phyloP scores from a whole-genome alignment of 2,888 invertebrate genomes.

The Lithosia quadra region DNA sequence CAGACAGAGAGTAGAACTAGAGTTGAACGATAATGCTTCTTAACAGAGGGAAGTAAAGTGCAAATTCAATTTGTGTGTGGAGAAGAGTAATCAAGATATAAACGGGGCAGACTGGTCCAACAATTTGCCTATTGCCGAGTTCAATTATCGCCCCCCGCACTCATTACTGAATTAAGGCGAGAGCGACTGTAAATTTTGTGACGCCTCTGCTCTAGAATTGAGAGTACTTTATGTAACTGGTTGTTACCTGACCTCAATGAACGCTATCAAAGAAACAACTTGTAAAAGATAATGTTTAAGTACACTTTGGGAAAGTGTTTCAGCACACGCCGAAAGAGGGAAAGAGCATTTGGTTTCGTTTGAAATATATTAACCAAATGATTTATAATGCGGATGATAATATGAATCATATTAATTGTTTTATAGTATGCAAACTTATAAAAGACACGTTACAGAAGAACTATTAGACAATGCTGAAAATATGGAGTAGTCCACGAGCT shows the following conservation, averaged over 20 bases:
- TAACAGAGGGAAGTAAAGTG: slow-evolving; percentile 58
- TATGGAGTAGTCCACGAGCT: no score
- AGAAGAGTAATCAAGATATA: slow-evolving; percentile 60
- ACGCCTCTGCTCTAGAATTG: slow-evolving; percentile 78
- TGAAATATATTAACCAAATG: background rate
- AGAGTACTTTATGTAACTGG: slow-evolving; percentile 67
- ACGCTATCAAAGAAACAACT: slow-evolving; percentile 36
- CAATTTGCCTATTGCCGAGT: slow-evolving; percentile 86
- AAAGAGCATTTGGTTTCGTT: background rate
- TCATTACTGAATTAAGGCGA: slow-evolving; percentile 85
- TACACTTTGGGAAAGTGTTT: background rate
- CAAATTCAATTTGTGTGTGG: slow-evolving; percentile 47
- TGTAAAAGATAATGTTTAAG: slow-evolving; percentile 1
- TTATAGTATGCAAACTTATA: background rate
- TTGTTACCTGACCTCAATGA: slow-evolving; percentile 62
- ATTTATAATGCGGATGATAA: background rate
- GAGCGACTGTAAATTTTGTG: slow-evolving; percentile 79
- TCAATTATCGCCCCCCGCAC: slow-evolving; percentile 86
- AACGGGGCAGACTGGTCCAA: slow-evolving; percentile 71
- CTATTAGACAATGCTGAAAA: background rate
- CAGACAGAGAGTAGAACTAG: slow-evolving; percentile 48
- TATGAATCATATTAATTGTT: no score
- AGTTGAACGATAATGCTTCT: slow-evolving; percentile 55
- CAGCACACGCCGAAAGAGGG: background rate
- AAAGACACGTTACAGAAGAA: background rate